These are phyloP conservation scores for Neosilurus mollespiculum DNA, from an alignment of 2,797 vertebrate genomes.

Conservation along the genomic window DNA sequence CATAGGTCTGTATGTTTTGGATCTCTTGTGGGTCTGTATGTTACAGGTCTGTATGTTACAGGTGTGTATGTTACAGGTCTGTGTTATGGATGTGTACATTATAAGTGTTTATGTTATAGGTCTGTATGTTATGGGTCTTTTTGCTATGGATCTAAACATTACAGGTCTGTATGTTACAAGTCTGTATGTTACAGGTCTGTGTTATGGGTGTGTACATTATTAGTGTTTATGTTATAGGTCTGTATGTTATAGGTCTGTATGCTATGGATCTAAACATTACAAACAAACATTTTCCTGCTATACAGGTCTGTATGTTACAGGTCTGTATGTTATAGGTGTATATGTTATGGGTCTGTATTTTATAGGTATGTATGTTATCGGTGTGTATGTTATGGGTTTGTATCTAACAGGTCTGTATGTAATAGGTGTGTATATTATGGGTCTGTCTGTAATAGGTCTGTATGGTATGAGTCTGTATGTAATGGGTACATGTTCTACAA, in stretches of 20 bases:
- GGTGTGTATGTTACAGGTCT: neutral
- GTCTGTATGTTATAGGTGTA: neutral
- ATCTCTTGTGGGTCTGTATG: neutral
- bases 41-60: neutral
- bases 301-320: neutral
- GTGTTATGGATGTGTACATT: too few relatives aligned
- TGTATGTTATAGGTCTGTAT: neutral
- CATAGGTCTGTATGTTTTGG: neutral
- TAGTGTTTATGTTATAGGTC: neutral
- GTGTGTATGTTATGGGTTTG: neutral
- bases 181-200: neutral
- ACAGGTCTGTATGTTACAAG: neutral
- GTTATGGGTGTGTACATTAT: neutral
- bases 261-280: neutral
- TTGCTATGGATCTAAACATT: neutral
- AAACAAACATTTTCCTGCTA: rapidly evolving
- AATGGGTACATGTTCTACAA: too few relatives aligned
- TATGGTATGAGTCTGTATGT: neutral
- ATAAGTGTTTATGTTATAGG: too few relatives aligned
- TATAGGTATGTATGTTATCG: neutral
- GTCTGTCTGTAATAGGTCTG: neutral
- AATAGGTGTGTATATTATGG: neutral
- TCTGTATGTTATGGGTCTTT: neutral
- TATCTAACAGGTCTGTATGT: neutral
- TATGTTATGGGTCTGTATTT: neutral